Conservation (phyloP, 2,888 invertebrate genomes). For the Scaptomyza caliginosa region DNA sequence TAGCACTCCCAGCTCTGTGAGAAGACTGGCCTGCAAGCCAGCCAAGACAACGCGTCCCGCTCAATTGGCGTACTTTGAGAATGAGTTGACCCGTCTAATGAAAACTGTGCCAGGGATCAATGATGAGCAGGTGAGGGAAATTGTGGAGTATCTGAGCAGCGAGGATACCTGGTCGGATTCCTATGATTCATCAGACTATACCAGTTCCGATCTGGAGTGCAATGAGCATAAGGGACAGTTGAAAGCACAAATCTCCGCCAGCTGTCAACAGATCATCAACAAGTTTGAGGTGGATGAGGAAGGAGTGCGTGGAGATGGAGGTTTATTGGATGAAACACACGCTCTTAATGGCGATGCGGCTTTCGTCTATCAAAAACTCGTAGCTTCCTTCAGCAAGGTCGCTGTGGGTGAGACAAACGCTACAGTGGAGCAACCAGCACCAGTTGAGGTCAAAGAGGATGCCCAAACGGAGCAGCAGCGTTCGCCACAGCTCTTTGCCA, state of each 20-base stretch:
- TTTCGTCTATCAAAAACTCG: constrained; percentile 93
- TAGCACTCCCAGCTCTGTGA: constrained; percentile 57
- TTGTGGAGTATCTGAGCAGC: constrained; percentile 95
- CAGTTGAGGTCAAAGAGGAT: constrained; percentile 82
- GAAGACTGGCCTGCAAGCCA: constrained; percentile 55
- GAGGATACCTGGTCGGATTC: constrained; percentile 98
- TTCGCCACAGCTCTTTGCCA: constrained; percentile 93
- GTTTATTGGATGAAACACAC: constrained; percentile 84
- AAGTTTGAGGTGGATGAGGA: constrained; percentile 90
- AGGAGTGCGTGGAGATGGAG: constrained; percentile 85
- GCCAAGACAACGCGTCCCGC: constrained; percentile 89
- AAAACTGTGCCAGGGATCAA: constrained; percentile 96
- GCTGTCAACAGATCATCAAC: constrained; percentile 94
- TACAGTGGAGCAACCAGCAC: background rate
- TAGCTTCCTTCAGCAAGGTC: constrained; percentile 92
- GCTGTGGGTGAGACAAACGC: constrained; percentile 84
- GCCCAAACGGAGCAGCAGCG: constrained; percentile 86
- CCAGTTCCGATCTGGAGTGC: constrained; percentile 93
- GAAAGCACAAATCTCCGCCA: constrained; percentile 93
- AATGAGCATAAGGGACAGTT: constrained; percentile 87
- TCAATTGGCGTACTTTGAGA: constrained; percentile 94
- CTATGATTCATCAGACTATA: constrained; percentile 96
- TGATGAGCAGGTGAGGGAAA: constrained; percentile 95
- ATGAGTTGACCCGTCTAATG: constrained; percentile 94
- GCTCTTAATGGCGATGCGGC: constrained; percentile 90